phyloP scores from a whole-genome alignment of 2,797 vertebrate genomes.

The Diplodus sargus region DNA sequence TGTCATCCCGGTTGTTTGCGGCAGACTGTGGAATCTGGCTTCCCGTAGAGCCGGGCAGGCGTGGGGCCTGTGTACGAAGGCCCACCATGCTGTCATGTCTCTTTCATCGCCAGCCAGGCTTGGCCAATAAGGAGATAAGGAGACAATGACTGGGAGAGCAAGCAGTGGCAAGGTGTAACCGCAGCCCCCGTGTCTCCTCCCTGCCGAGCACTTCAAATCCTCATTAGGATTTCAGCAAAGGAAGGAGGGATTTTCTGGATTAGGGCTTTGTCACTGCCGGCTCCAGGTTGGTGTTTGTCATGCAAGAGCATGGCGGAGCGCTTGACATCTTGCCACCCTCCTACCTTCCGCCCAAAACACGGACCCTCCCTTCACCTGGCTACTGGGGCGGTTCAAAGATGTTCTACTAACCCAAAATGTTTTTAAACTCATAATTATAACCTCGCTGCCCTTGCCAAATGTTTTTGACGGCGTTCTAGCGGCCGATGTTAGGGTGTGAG shows the following conservation, averaged over 20 bases:
- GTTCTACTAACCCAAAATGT: conserved; percentile 59
- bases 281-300: conserved; percentile 87
- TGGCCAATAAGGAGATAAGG: conserved; percentile 83
- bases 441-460: conserved; percentile 54
- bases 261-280: conserved; percentile 86
- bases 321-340: conserved; percentile 70
- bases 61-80: conserved; percentile 77
- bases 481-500: conserved; percentile 47
- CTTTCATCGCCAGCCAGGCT: conserved; percentile 85
- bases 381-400: conserved; percentile 45
- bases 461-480: conserved; percentile 51
- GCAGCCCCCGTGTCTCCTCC: conserved; percentile 78
- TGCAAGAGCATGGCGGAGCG: conserved; percentile 77
- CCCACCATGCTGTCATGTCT: conserved; percentile 81
- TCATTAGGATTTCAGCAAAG: conserved; percentile 86
- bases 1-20: conserved; percentile 78
- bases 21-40: conserved; percentile 78
- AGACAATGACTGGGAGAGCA: conserved; percentile 81
- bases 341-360: conserved; percentile 57
- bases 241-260: conserved; percentile 84
- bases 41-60: conserved; percentile 77
- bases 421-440: conserved; percentile 46
- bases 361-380: conserved; percentile 58
- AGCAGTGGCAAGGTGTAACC: conserved; percentile 84
- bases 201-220: conserved; percentile 84